Evolutionary conservation across 1,140 invertebrate species (phyloP).

Genomic region (Drosophila ambigua): DNA sequence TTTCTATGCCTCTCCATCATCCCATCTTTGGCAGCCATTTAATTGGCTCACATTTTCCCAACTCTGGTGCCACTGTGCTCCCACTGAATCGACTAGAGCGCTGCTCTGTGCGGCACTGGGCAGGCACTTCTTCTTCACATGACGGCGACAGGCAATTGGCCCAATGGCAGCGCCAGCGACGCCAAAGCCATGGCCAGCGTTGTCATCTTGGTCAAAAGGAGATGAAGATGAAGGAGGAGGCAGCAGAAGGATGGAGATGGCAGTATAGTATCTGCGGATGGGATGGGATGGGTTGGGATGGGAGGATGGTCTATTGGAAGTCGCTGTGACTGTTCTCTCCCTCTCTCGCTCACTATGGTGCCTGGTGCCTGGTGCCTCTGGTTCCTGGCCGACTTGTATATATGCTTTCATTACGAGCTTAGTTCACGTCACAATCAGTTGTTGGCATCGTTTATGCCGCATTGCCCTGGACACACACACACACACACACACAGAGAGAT

Average conservation of each 20-base stretch:
- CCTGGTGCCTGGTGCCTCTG: slow-evolving; percentile 12
- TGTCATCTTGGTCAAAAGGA: slow-evolving; percentile 54
- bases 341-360: not conserved
- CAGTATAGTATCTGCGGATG: slow-evolving; percentile 1
- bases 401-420: slow-evolving; percentile 82
- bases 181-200: slow-evolving; percentile 63
- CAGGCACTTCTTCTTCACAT: slow-evolving; percentile 46
- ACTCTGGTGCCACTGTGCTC: not conserved
- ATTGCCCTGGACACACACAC: slow-evolving; percentile 58
- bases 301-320: slow-evolving; percentile 54
- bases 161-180: slow-evolving; percentile 58
- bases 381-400: slow-evolving; percentile 49
- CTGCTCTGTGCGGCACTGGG: slow-evolving; percentile 34
- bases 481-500: slow-evolving; percentile 16
- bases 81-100: too few relatives aligned
- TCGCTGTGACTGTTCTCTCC: slow-evolving; percentile 43
- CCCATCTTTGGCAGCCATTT: too few relatives aligned
- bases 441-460: slow-evolving; percentile 82
- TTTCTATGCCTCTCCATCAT: too few relatives aligned
- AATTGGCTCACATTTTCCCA: too few relatives aligned
- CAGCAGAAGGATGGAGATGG: not conserved
- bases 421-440: slow-evolving; percentile 83
- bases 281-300: slow-evolving; percentile 1
- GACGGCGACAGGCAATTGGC: slow-evolving; percentile 71
- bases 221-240: not conserved